Base-by-base conservation (phyloP, 2,888 invertebrate species). In the Electrophaes corylata region DNA sequence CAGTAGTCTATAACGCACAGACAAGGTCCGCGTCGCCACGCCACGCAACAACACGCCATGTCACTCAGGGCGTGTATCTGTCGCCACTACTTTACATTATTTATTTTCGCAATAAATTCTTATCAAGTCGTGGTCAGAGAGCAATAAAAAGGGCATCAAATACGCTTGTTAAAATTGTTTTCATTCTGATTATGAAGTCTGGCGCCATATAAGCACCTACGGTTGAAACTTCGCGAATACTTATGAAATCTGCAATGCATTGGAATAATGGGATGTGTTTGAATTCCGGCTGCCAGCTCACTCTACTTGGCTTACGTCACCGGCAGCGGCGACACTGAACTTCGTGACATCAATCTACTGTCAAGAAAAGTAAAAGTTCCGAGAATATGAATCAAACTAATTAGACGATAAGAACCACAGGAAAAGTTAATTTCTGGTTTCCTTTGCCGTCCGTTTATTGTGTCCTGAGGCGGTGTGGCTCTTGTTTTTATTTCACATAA, bases 11-110 rank as follows among this genome's bases (percentile, higher is more conserved):
- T 61, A 69, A n/a, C n/a, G 62, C 60, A 64, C 71, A 71, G 50
- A 59, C 75, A 73, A 78, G 76, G 75, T 71, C 67, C 65, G 46
- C 60, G 64, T 64, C 68, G 71, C 68, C 45, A 39, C 20, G 18
- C 33, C 43, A 45, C 31, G 23, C 44, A 37, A 41, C 39, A 37
- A 37, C 52, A 58, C 62, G 65, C 53, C 62, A 58, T 44, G 19
- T 43, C 31, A 56, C 41, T n/a, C 48, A 35, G 48, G 55, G 26
- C 48, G 47, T 45, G 31, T 59, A 54, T 61, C 52, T 48, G 19
- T 43, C 61, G 62, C 55, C 61, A 43, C 37, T 18, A 59, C 37
- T 58, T 46, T 39, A 57, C 47, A 55, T 57, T 59, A 60, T 61
- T 63, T 65, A 65, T 65, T 60, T 60, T 62, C 51, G 58, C 63